Evolutionary conservation across 2,113 vertebrate genomes (phyloP).

Genomic region (Phasianus colchicus): DNA sequence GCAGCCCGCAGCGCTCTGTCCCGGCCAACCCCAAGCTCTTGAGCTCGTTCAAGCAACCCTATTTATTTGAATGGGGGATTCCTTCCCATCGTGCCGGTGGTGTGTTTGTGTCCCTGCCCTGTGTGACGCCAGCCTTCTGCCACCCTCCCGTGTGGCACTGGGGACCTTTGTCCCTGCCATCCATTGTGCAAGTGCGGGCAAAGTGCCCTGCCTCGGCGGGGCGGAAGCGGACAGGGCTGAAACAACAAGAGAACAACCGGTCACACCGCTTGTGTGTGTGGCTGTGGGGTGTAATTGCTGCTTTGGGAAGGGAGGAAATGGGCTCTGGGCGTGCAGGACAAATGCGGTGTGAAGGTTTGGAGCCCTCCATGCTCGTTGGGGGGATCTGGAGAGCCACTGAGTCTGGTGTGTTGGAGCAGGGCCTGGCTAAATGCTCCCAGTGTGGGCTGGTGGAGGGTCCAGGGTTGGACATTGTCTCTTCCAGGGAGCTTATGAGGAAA

Average conservation of each 20-base stretch:
- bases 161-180: background rate
- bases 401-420: background rate
- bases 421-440: background rate
- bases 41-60: too few relatives aligned
- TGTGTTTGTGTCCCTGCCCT: too few relatives aligned
- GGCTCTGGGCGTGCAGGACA: background rate
- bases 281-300: background rate
- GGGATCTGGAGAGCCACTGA: background rate
- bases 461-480: background rate
- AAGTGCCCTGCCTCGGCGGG: background rate
- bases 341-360: background rate
- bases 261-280: background rate
- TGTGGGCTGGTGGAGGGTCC: background rate
- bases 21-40: too few relatives aligned
- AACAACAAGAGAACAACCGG: conserved; percentile 13
- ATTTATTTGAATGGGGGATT: fast-evolving
- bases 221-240: background rate
- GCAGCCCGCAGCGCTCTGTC: background rate
- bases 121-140: background rate
- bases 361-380: fast-evolving
- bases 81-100: background rate
- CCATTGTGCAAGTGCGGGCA: background rate
- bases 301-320: background rate
- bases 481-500: background rate
- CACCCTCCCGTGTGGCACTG: fast-evolving